These are phyloP conservation scores for Euthynnus affinis DNA, from an alignment of 2,797 vertebrate genomes.

Conservation along the genomic window DNA sequence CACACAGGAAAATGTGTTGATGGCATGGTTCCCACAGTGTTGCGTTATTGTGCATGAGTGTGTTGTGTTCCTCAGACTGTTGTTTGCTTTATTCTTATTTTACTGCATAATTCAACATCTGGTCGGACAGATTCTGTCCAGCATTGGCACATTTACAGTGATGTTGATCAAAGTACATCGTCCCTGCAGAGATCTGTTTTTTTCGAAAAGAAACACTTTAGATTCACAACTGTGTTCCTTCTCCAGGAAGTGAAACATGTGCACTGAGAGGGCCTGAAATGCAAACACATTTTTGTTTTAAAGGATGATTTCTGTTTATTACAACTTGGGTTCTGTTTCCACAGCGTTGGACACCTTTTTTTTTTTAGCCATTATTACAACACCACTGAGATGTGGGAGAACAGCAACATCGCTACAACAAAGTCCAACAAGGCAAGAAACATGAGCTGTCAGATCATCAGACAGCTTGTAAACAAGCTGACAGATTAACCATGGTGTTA, in stretches of 20 bases:
- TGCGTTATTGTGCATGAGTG: not conserved
- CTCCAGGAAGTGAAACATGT: not conserved
- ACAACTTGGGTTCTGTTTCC: too few species aligned
- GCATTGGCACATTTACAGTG: not conserved
- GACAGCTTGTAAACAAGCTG: not conserved
- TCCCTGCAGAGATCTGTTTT: too few species aligned
- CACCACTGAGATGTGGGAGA: not conserved
- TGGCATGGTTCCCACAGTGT: not conserved
- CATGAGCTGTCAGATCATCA: not conserved
- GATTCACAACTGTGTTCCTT: not conserved
- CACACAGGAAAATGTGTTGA: not conserved
- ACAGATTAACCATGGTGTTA: not conserved
- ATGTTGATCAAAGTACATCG: not conserved
- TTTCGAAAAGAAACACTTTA: too few species aligned
- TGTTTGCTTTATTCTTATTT: not conserved
- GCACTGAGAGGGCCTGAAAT: not conserved
- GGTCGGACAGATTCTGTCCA: not conserved
- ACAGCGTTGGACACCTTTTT: too few species aligned
- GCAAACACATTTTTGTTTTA: too few species aligned
- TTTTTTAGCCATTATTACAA: too few species aligned
- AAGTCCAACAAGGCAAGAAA: too few species aligned
- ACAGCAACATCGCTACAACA: too few species aligned
- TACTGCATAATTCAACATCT: not conserved
- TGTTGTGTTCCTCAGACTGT: conserved; percentile 8
- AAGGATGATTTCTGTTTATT: too few species aligned